Evolutionary conservation across 2,113 vertebrate species (phyloP).

Genomic region (Xiphophorus maculatus): DNA sequence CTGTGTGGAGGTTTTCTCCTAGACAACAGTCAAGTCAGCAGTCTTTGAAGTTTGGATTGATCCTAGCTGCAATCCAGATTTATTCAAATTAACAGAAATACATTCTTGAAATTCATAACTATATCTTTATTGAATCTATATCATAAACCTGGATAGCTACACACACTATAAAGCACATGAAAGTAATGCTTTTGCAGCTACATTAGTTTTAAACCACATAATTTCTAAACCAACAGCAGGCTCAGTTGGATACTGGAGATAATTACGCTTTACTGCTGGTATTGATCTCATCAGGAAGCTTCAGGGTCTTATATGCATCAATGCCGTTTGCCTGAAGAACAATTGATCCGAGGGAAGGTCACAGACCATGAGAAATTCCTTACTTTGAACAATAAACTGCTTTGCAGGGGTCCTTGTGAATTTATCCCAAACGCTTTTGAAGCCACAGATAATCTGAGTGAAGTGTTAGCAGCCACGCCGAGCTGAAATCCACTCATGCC

Average conservation of each 20-base stretch:
- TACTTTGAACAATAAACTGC: neutral
- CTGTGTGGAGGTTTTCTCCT: too few species aligned
- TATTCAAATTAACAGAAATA: too few species aligned
- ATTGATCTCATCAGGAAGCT: conserved; percentile 43
- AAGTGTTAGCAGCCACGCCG: conserved; percentile 1
- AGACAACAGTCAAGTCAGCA: too few species aligned
- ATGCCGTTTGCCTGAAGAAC: conserved; percentile 14
- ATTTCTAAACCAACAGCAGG: conserved; percentile 21
- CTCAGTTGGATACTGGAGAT: conserved; percentile 25
- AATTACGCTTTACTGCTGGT: conserved; percentile 29
- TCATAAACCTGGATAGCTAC: neutral
- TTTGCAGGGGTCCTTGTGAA: neutral
- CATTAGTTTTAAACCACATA: conserved; percentile 7
- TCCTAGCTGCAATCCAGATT: too few species aligned
- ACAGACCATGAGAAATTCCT: conserved; percentile 4
- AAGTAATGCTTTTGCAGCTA: neutral
- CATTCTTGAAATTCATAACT: too few species aligned
- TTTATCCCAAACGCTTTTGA: neutral
- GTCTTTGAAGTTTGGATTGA: too few species aligned
- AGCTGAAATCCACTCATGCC: conserved; percentile 1
- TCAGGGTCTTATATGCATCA: conserved; percentile 8
- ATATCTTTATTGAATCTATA: too few species aligned
- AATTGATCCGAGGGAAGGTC: conserved; percentile 7
- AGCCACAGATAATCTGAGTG: conserved; percentile 3
- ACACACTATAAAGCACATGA: neutral